phyloP scores from a whole-genome alignment of 2,797 vertebrate genomes.

The Paguma larvata region DNA sequence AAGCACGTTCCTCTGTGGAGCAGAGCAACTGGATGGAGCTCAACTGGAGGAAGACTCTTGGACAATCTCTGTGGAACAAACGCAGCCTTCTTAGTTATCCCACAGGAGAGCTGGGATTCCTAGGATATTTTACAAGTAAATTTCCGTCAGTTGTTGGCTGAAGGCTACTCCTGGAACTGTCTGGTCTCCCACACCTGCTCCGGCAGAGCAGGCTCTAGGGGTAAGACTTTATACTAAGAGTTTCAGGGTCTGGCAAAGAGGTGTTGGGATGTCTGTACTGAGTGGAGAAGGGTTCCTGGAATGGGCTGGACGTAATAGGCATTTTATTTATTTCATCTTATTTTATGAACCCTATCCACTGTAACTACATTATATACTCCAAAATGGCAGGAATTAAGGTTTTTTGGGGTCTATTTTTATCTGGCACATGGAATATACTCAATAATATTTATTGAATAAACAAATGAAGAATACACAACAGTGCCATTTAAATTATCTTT shows the following conservation, averaged over 20 bases:
- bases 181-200: not conserved
- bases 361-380: not conserved
- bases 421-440: not conserved
- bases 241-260: not conserved
- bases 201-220: not conserved
- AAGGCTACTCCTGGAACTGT: not conserved
- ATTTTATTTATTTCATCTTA: not conserved
- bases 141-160: not conserved
- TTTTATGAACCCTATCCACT: not conserved
- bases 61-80: not conserved
- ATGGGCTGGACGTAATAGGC: not conserved
- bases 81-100: not conserved
- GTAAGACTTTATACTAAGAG: not conserved
- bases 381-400: not conserved
- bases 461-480: not conserved
- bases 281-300: not conserved
- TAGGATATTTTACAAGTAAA: not conserved
- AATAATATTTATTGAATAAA: not conserved
- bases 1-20: too few species aligned
- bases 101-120: not conserved
- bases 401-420: not conserved
- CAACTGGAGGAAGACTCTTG: too few species aligned
- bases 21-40: too few species aligned
- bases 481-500: not conserved
- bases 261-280: rapidly evolving